Base-by-base conservation (phyloP, 2,113 vertebrate species). In the Hemibagrus wyckioides region DNA sequence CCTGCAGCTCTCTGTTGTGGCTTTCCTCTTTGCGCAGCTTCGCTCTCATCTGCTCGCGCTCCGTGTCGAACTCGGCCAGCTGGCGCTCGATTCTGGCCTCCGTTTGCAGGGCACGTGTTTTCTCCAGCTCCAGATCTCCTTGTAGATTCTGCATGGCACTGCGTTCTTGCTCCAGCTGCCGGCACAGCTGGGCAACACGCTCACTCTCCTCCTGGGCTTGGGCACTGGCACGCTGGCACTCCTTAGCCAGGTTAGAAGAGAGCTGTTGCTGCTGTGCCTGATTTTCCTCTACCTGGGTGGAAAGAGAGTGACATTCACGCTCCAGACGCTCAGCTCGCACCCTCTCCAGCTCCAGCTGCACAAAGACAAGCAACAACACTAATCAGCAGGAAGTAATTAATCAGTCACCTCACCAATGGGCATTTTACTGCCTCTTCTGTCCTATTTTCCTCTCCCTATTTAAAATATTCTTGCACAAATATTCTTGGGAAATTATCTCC, bases 281-380 rank as follows among this genome's bases (percentile, higher is more conserved):
- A 0, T 97, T 97, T 88, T 99, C 97, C 85, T 98, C 97, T 89
- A 96, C 83, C 93, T 97, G 96, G 82, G 92, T 95, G 0, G 95
- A 95, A 21, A 97, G 93, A 88, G 95, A 95, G 71, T 95, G 96
- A 87, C 96, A 96, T 14, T 99, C 97, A 57, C 96, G 96, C 79
- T 99, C 96, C 87, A 99, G 94, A 85, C 95, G 96, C 25, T 95
- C 96, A 83, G 97, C 96, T 83, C 97, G 94, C 0, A 96, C 96
- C 82, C 94, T 96, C 91, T 99, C 98, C 92, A 95, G 96, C 91
- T 99, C 97, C 96, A 99, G 67, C 98, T 99, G 89, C 39, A 39
- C 61, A 86, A 6, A 86, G 15, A 54, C 23, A 61, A 67, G 48
- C 76, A 41, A 56, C 50, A 36, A 56, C 30, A 36, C 33, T 39